Conservation (phyloP, 2,888 invertebrate species). For the Apocheima hispidaria region DNA sequence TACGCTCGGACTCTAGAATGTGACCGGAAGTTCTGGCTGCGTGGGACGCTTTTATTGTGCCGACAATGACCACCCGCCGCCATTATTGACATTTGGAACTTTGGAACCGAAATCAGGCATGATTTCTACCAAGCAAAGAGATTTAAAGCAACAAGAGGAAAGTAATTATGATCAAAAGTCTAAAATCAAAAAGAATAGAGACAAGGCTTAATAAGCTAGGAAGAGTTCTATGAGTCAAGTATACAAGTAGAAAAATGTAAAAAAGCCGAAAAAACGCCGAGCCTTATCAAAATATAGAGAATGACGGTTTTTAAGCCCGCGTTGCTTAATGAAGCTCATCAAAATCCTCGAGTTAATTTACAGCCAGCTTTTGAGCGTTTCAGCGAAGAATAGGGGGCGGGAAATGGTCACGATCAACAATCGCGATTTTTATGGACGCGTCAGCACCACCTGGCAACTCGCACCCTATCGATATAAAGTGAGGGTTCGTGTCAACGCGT, state of each 20-base stretch:
- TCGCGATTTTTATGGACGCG: slow-evolving; percentile 8
- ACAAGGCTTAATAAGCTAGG: too few relatives aligned
- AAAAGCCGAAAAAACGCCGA: slow-evolving; percentile 19
- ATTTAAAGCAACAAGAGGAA: neutral
- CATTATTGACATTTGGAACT: slow-evolving; percentile 19
- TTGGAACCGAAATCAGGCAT: slow-evolving; percentile 2
- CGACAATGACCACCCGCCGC: slow-evolving; percentile 13
- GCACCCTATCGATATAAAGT: slow-evolving; percentile 20
- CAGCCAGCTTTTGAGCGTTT: slow-evolving; percentile 15
- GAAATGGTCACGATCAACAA: slow-evolving; percentile 21
- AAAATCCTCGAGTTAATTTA: slow-evolving; percentile 28
- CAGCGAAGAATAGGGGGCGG: slow-evolving; percentile 13
- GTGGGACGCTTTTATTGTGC: slow-evolving; percentile 20
- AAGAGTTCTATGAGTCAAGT: too few relatives aligned
- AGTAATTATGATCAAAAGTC: neutral
- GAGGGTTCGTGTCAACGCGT: slow-evolving; percentile 21
- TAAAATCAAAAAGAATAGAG: neutral
- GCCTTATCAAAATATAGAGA: slow-evolving; percentile 19
- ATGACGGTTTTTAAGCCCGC: slow-evolving; percentile 29
- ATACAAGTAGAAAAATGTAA: neutral
- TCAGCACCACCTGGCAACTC: slow-evolving; percentile 22
- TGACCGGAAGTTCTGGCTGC: slow-evolving; percentile 21
- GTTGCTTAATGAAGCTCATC: slow-evolving; percentile 33
- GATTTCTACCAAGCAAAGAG: slow-evolving; percentile 3
- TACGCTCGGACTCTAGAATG: slow-evolving; percentile 11